Base-by-base conservation (phyloP, 2,797 vertebrate genomes). In the Tapera naevia region DNA sequence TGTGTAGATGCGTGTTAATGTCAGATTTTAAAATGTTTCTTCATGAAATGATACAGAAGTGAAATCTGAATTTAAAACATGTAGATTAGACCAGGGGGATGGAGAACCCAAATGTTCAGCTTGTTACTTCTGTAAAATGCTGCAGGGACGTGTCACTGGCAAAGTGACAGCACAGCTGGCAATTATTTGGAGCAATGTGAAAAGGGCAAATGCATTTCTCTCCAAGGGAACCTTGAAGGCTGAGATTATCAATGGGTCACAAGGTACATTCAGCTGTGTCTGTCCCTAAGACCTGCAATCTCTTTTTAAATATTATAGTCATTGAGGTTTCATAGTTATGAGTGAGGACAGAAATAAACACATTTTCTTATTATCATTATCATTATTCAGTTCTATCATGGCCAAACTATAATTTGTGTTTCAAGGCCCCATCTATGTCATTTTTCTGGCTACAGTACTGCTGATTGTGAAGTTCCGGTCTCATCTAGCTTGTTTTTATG, bases 71-170 rank as follows among this genome's bases (percentile, higher is more conserved):
- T 92, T 91, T 89, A 75, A 89, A 84, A 37, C 48, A 83, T 0
- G 0, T 57, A 70, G 72, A 88, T 84, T 88, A 66, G 58, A 88
- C 51, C 65, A 88, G 88, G 80, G 13, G 51, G 9, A 71, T 80
- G 65, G 23, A 73, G 28, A 93, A 75, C 50, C 41, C 82, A 48
- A 74, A 54, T 65, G 60, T 67, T 93, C 67, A 23, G 37, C 86
- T 91, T 94, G 60, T 94, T 91, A 73, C 30, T 88, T 81, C 70
- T 73, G 78, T 89, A 85, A 90, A 92, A 87, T 80, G 72, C 90
- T 91, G 33, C 53, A 74, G 67, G 43, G 73, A 73, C 51, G 6
- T 60, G 76, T 91, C 92, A 87, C 28, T 57, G 69, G 35, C 62
- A 91, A 78, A 92, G 64, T 83, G 80, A 82, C 81, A 80, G 71